Conservation (phyloP, 1,140 invertebrate species). For the Monomorium pharaonis region DNA sequence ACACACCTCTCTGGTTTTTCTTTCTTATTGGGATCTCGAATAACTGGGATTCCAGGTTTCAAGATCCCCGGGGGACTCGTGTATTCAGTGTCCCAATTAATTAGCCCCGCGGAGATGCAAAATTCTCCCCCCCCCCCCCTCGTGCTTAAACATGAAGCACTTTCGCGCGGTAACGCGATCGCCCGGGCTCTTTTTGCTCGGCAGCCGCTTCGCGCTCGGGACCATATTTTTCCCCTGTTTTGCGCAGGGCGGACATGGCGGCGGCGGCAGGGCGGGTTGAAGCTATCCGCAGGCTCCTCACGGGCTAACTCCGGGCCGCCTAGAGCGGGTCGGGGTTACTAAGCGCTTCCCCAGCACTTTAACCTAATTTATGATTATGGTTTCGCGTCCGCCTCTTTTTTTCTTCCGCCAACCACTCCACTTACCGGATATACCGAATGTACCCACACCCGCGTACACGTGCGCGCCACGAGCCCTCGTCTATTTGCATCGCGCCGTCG, state of each 20-base stretch:
- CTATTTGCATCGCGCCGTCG: constrained; percentile 66
- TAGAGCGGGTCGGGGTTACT: constrained; percentile 64
- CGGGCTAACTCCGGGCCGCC: constrained; percentile 63
- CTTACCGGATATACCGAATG: constrained; percentile 69
- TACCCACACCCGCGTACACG: constrained; percentile 38
- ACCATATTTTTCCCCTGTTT: constrained; percentile 72
- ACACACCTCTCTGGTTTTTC: not conserved
- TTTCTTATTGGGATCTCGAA: not conserved
- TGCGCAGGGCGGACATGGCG: constrained; percentile 31
- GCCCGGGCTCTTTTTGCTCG: constrained; percentile 35
- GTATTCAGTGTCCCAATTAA: constrained; percentile 42
- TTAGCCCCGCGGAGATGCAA: constrained; percentile 42
- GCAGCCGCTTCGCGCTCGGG: not conserved
- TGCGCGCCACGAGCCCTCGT: constrained; percentile 58
- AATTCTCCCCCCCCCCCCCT: constrained; percentile 1
- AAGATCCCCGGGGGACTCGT: constrained; percentile 26
- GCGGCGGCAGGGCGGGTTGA: constrained; percentile 43
- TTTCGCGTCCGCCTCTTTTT: constrained; percentile 70
- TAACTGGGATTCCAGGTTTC: constrained; percentile 12
- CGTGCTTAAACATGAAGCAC: constrained; percentile 46
- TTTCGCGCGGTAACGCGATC: constrained; percentile 34
- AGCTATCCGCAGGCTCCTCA: constrained; percentile 67
- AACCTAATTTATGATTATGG: constrained; percentile 82
- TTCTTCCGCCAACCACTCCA: constrained; percentile 68
- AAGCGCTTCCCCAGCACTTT: constrained; percentile 79